phyloP scores from a whole-genome alignment of 1,140 invertebrate species.

The Lutraria rhynchaena region DNA sequence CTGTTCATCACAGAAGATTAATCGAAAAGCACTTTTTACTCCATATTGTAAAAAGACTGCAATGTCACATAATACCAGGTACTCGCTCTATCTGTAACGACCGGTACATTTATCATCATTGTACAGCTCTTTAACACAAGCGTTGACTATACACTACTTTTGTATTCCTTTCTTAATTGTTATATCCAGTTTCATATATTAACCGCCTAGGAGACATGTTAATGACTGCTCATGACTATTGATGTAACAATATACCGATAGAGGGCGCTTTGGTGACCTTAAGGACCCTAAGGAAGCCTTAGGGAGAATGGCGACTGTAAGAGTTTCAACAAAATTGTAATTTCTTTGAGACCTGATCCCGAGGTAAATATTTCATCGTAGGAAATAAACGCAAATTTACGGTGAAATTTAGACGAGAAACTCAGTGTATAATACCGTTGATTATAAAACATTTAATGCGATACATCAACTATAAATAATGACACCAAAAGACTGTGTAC shows the following conservation, averaged over 20 bases:
- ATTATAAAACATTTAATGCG: too few species aligned
- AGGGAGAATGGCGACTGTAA: slow-evolving; percentile 1
- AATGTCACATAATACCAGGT: not conserved
- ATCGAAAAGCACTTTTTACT: slow-evolving; percentile 29
- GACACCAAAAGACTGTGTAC: too few species aligned
- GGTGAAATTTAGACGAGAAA: not conserved
- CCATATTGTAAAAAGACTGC: slow-evolving; percentile 11
- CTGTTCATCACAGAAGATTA: slow-evolving; percentile 28
- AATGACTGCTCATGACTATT: slow-evolving; percentile 37
- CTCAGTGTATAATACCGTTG: too few species aligned
- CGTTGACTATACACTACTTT: slow-evolving; percentile 39
- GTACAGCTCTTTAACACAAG: slow-evolving; percentile 27
- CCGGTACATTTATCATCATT: slow-evolving; percentile 32
- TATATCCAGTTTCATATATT: slow-evolving; percentile 46
- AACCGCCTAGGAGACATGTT: slow-evolving; percentile 34
- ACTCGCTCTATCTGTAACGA: not conserved
- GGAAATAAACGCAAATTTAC: slow-evolving; percentile 14
- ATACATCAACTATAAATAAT: too few species aligned
- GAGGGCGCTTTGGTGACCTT: slow-evolving; percentile 39
- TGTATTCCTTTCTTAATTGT: slow-evolving; percentile 36
- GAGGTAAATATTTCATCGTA: slow-evolving; percentile 24
- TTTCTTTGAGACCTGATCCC: slow-evolving; percentile 8
- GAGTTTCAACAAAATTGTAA: not conserved
- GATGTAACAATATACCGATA: slow-evolving; percentile 49
- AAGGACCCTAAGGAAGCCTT: slow-evolving; percentile 42